phyloP scores from a whole-genome alignment of 2,797 vertebrate genomes.

The Phrynocephalus vlangalii region DNA sequence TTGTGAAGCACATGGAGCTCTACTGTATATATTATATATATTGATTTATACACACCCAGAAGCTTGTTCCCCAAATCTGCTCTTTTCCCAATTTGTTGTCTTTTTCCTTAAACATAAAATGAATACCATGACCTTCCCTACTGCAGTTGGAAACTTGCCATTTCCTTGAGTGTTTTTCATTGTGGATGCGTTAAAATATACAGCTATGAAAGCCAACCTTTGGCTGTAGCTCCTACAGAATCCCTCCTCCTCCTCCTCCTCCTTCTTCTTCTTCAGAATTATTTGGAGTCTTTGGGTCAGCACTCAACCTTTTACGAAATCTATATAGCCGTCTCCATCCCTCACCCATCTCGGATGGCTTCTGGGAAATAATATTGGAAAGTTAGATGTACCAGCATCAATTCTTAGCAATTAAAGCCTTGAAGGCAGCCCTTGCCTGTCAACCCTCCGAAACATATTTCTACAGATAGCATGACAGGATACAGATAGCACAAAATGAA shows the following conservation, averaged over 20 bases:
- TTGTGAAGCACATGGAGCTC: background rate
- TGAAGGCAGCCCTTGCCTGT: slow-evolving; percentile 25
- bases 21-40: background rate
- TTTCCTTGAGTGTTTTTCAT: background rate
- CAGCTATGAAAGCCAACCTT: background rate
- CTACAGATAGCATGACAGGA: slow-evolving; percentile 20
- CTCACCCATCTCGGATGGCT: background rate
- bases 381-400: slow-evolving; percentile 25
- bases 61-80: background rate
- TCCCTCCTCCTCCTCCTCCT: background rate
- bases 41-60: background rate
- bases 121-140: background rate
- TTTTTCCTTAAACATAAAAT: background rate
- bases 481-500: slow-evolving; percentile 11
- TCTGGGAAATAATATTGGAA: slow-evolving; percentile 35
- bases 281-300: slow-evolving; percentile 33
- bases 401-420: slow-evolving; percentile 25
- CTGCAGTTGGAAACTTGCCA: background rate
- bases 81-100: background rate
- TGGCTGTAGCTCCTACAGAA: background rate
- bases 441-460: slow-evolving; percentile 18
- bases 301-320: slow-evolving; percentile 23
- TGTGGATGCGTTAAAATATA: background rate
- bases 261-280: slow-evolving; percentile 34
- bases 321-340: background rate